Evolutionary conservation across 2,113 vertebrate genomes (phyloP).

Genomic region (Vireo altiloquus): DNA sequence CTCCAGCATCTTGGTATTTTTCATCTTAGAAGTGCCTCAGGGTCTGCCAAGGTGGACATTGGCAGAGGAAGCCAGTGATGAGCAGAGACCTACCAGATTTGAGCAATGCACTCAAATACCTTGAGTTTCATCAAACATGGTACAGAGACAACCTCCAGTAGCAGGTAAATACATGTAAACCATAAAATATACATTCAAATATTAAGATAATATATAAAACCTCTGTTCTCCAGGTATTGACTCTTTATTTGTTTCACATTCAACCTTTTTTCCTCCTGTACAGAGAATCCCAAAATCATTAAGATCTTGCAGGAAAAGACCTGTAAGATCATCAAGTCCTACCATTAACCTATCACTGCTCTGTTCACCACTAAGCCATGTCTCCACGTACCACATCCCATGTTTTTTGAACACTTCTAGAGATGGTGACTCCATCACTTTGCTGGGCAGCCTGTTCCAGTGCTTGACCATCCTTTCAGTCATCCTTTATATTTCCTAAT

Average conservation of each 20-base stretch:
- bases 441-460: not conserved
- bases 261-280: not conserved
- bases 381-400: not conserved
- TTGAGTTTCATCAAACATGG: not conserved
- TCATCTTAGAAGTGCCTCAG: not conserved
- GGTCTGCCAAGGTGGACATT: not conserved
- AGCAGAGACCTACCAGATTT: not conserved
- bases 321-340: not conserved
- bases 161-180: not conserved
- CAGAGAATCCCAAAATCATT: not conserved
- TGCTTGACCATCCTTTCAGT: not conserved
- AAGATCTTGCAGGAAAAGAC: not conserved
- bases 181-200: not conserved
- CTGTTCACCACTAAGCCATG: not conserved
- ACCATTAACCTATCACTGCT: not conserved
- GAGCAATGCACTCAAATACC: not conserved
- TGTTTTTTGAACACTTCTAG: not conserved
- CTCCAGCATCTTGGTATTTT: not conserved
- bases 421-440: not conserved
- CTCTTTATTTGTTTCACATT: not conserved
- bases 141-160: not conserved
- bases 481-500: too few relatives aligned
- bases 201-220: not conserved
- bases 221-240: not conserved
- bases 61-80: not conserved